phyloP scores from a whole-genome alignment of 2,797 vertebrate species.

The Sylvilagus floridanus region DNA sequence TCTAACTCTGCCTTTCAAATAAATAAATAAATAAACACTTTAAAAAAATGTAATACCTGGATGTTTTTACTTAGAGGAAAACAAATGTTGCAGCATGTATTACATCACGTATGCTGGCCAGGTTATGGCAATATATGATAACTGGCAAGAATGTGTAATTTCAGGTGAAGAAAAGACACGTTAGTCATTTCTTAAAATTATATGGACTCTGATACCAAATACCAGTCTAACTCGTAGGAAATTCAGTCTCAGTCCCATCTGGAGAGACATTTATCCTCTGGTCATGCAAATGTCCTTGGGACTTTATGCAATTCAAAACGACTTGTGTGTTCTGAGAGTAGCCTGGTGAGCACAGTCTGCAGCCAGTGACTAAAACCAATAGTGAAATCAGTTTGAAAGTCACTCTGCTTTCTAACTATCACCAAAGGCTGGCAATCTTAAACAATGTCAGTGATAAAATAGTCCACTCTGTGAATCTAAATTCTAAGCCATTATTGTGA shows the following conservation, averaged over 20 bases:
- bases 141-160: background rate
- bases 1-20: too few species aligned
- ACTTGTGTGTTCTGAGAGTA: background rate
- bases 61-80: conserved; percentile 28
- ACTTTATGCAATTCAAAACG: conserved; percentile 19
- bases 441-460: conserved; percentile 22
- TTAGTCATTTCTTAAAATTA: conserved; percentile 40
- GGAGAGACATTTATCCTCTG: background rate
- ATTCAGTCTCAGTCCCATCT: conserved; percentile 44
- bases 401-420: conserved; percentile 43
- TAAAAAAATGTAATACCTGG: background rate
- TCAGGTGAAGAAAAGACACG: background rate
- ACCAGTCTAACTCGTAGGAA: background rate
- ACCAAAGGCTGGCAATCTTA: background rate
- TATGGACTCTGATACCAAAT: conserved; percentile 29
- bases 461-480: background rate
- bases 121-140: background rate
- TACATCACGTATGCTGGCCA: background rate
- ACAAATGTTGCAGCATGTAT: background rate
- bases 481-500: conserved; percentile 30
- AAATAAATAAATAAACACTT: too few species aligned
- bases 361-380: background rate
- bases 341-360: background rate
- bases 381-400: conserved; percentile 33
- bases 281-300: background rate